Percentiles rank a stretch among this genome's conserved stretches.
Evolutionary conservation across 2,888 invertebrate genomes (phyloP).

Genomic region (Panzeria rudis): DNA sequence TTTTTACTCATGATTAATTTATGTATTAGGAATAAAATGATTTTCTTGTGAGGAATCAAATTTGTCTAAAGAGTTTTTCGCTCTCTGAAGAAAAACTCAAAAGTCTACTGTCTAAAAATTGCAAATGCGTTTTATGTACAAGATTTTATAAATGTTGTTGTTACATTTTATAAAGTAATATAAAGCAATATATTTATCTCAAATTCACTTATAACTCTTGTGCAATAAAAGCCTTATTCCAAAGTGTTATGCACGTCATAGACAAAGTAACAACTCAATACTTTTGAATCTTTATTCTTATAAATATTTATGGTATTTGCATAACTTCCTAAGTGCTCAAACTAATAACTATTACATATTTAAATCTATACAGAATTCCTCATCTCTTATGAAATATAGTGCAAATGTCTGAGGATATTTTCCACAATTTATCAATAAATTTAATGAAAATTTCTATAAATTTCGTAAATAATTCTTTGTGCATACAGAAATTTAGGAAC

Average conservation of each 20-base stretch:
- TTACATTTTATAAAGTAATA: too few relatives aligned
- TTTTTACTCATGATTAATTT: slow-evolving; percentile 27
- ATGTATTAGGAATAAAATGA: background rate
- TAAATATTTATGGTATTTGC: background rate
- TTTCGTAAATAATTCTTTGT: slow-evolving; percentile 31
- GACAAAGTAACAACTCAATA: too few relatives aligned
- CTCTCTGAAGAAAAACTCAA: too few relatives aligned
- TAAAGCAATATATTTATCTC: too few relatives aligned
- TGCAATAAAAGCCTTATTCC: too few relatives aligned
- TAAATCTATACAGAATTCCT: background rate
- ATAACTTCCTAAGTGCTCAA: background rate
- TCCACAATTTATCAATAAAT: background rate
- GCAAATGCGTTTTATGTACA: too few relatives aligned
- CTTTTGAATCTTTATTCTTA: too few relatives aligned
- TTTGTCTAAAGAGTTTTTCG: too few relatives aligned
- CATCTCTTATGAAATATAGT: background rate
- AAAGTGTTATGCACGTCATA: too few relatives aligned
- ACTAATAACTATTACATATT: background rate
- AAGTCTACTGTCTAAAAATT: too few relatives aligned
- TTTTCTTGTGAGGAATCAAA: background rate
- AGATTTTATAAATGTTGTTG: too few relatives aligned
- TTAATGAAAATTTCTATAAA: slow-evolving; percentile 2
- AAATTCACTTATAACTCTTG: too few relatives aligned
- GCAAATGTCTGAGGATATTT: background rate
- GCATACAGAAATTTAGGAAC: background rate